Percentiles rank a stretch among this genome's conserved stretches.
phyloP scores from a whole-genome alignment of 2,888 invertebrate genomes.

The Phengaris alcon region DNA sequence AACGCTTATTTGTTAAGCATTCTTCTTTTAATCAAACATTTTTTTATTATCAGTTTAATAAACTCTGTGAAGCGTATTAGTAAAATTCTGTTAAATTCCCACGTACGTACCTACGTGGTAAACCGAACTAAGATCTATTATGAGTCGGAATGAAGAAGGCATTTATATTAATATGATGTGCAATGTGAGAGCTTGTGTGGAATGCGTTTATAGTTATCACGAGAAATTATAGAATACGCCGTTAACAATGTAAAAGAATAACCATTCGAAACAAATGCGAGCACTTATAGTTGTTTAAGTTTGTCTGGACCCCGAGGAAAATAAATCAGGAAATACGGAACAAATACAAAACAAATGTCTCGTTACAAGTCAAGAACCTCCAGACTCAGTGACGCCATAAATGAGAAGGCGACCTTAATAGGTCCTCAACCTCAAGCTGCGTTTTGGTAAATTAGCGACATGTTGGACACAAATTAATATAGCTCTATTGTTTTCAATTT shows the following conservation, averaged over 20 bases:
- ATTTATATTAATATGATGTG: conserved; percentile 25
- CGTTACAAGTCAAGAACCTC: conserved; percentile 17
- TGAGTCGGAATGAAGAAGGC: conserved; percentile 21
- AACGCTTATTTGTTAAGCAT: too few species aligned
- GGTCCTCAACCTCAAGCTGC: neutral
- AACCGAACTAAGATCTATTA: conserved; percentile 8
- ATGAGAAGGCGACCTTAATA: conserved; percentile 21
- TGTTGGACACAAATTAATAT: neutral
- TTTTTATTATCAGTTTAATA: neutral
- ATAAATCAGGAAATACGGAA: conserved; percentile 21
- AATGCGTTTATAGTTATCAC: conserved; percentile 16
- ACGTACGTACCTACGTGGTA: conserved; percentile 5
- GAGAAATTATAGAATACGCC: conserved; percentile 7
- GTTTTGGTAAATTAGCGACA: conserved; percentile 21
- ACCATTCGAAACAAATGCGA: neutral
- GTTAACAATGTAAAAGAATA: neutral
- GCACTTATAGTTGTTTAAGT: conserved; percentile 8
- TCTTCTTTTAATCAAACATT: neutral
- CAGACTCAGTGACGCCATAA: conserved; percentile 13
- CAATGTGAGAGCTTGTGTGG: conserved; percentile 17
- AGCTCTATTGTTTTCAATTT: neutral
- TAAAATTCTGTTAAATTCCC: neutral
- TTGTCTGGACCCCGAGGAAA: conserved; percentile 5
- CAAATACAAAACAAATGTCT: conserved; percentile 28
- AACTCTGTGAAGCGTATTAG: neutral